phyloP scores from a whole-genome alignment of 2,113 vertebrate genomes.

The Anguilla rostrata region DNA sequence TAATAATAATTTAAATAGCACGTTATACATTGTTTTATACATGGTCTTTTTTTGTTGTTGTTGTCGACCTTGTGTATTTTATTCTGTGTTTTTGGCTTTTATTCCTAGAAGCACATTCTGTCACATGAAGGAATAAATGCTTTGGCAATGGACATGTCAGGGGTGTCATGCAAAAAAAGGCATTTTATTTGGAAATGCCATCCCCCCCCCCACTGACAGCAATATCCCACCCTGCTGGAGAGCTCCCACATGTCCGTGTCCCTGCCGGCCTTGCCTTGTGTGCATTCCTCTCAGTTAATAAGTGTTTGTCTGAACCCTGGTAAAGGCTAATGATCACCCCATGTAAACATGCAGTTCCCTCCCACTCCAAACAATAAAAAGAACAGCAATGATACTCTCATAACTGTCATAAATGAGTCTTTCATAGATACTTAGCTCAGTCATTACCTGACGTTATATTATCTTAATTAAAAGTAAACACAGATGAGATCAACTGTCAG shows the following conservation, averaged over 20 bases:
- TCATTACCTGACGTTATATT: not conserved
- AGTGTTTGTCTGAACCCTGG: slow-evolving; percentile 66
- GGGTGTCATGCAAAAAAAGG: not conserved
- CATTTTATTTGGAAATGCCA: not conserved
- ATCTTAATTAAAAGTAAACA: slow-evolving; percentile 5
- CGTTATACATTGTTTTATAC: too few species aligned
- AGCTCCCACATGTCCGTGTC: slow-evolving; percentile 36
- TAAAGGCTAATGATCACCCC: slow-evolving; percentile 56
- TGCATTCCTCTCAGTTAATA: slow-evolving; percentile 80
- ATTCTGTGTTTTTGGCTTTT: not conserved
- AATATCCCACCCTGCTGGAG: slow-evolving; percentile 36
- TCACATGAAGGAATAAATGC: not conserved
- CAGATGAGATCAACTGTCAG: not conserved
- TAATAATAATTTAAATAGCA: too few species aligned
- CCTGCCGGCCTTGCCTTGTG: slow-evolving; percentile 59
- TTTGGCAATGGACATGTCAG: not conserved
- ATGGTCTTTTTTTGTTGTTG: not conserved
- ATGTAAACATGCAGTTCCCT: slow-evolving; percentile 37
- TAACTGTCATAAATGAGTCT: not conserved
- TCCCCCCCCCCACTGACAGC: not conserved
- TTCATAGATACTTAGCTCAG: not conserved
- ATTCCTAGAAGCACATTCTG: not conserved
- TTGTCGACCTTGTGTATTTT: not conserved
- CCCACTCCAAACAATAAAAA: slow-evolving; percentile 42
- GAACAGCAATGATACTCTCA: not conserved